These are phyloP conservation scores for Noctua janthe DNA, from an alignment of 2,888 invertebrate genomes.

Conservation along the genomic window DNA sequence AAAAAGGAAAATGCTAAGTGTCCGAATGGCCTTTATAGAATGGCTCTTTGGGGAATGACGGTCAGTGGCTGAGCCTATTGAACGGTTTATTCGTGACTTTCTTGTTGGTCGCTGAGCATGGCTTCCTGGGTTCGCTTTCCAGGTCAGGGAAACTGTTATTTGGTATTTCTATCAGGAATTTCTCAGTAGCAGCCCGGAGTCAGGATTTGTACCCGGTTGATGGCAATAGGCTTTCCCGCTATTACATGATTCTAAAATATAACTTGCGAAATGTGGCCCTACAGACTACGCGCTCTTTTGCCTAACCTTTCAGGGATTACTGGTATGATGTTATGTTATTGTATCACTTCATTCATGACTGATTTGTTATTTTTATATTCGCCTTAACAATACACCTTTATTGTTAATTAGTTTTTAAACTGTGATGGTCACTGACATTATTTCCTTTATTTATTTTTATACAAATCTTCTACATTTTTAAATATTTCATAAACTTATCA, in stretches of 20 bases:
- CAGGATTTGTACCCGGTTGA: background rate
- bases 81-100: slow-evolving; percentile 33
- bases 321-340: background rate
- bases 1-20: slow-evolving; percentile 64
- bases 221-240: background rate
- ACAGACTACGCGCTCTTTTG: background rate
- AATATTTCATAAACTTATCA: no score
- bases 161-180: background rate
- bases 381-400: background rate
- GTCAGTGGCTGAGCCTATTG: slow-evolving; percentile 36
- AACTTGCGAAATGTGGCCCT: background rate
- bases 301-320: background rate
- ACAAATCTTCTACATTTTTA: no score
- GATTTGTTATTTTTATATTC: background rate
- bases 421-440: no score
- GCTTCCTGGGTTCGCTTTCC: background rate
- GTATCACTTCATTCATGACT: background rate
- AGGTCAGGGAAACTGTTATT: background rate
- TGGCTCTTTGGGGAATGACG: slow-evolving; percentile 33
- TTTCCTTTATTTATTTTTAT: no score
- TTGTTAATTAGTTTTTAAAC: background rate
- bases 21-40: slow-evolving; percentile 48
- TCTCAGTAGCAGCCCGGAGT: background rate
- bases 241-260: background rate
- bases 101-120: background rate